phyloP scores from a whole-genome alignment of 2,888 invertebrate genomes.

The Epinotia demarniana region DNA sequence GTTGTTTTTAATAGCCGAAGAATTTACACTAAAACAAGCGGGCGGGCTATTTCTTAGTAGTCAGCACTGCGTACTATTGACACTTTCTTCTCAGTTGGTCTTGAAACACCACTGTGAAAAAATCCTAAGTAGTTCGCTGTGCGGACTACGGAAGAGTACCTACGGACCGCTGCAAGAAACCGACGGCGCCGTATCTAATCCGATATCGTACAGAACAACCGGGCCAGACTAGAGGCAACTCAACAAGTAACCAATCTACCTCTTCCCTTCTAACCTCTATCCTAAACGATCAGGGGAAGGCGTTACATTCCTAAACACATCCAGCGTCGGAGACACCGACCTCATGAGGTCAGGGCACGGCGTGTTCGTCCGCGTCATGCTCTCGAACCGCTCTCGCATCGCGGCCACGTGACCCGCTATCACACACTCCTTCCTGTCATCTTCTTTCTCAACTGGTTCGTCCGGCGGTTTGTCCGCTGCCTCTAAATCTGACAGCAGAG shows the following conservation, averaged over 20 bases:
- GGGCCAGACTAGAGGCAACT: background rate
- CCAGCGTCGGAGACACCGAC: conserved; percentile 66
- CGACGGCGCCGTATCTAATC: background rate
- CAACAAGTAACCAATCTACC: conserved; percentile 20
- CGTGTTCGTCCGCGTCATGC: conserved; percentile 77
- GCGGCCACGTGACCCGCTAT: conserved; percentile 81
- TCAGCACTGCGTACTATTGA: no score
- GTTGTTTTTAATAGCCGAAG: background rate
- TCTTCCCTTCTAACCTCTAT: conserved; percentile 40
- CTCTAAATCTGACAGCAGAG: conserved; percentile 69
- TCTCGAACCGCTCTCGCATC: conserved; percentile 81
- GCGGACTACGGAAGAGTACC: no score
- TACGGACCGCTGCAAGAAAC: no score
- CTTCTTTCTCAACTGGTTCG: conserved; percentile 59
- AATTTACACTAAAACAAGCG: background rate
- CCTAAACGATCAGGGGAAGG: conserved; percentile 72
- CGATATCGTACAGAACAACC: background rate
- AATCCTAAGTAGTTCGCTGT: no score
- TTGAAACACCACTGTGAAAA: no score
- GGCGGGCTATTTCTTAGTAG: background rate
- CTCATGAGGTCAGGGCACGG: conserved; percentile 71
- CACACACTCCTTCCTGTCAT: conserved; percentile 65
- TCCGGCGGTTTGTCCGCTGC: conserved; percentile 55
- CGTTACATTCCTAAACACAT: conserved; percentile 66
- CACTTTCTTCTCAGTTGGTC: no score